Base-by-base conservation (phyloP, 2,888 invertebrate species). In the Drosophila sordidapex region DNA sequence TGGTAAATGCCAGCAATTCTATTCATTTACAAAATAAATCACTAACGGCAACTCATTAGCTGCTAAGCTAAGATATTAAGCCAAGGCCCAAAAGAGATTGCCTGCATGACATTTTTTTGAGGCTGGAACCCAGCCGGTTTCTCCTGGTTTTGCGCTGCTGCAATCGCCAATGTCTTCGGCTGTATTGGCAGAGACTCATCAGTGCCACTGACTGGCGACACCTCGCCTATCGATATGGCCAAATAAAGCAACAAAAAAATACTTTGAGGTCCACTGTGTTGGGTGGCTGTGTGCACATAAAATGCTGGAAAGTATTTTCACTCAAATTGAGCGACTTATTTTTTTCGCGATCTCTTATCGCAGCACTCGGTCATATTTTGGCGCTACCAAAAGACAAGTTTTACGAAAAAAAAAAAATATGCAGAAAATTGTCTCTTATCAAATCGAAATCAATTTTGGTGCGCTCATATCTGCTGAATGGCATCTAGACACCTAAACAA, bases 41-140 rank as follows among this genome's bases (percentile, higher is more conserved):
- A 85, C 90, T 85, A 87, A 90, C 89, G 89, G 91, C 91, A 77
- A 91, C 87, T 91, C 90, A 90, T 90, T 90, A 90, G 91, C 91
- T 85, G 86, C 76, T 82, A 81, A 80, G 83, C 82, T 53, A 80
- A 85, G 85, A 85, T 85, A 85, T 88, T 86, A 67, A 70, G 75
- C 69, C 75, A 73, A 49, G 83, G 71, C 73, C 70, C 69, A 57
- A 71, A 60, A 65, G 79, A 85, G 85, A 85, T 86, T 85, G 83
- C 74, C 74, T 74, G 81, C 88, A 82, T 86, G 89, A 77, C 85
- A 84, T 79, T 82, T 48, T 53, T 54, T 54, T 35, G 13, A 15
- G 11, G 63, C 31, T 15, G 21, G 52, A 21, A 18, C 4, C 57
- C 33, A 31, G 70, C 76, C 70, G 62, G 82, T 79, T 79, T 72